phyloP scores from a whole-genome alignment of 2,888 invertebrate genomes.

The Ganaspis brasiliensis region DNA sequence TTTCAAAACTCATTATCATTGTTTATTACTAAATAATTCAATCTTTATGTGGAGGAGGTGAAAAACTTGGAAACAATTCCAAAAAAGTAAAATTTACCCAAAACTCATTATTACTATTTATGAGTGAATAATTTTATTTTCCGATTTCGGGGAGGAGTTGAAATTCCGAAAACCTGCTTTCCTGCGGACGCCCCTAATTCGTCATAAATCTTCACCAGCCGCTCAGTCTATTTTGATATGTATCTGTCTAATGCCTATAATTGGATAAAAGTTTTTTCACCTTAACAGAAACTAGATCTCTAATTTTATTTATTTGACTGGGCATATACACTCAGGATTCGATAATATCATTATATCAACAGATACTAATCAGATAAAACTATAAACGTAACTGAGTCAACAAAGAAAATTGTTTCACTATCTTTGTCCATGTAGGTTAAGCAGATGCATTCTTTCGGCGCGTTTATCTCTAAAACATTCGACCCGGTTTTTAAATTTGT shows the following conservation, averaged over 20 bases:
- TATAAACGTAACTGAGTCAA: constrained; percentile 6
- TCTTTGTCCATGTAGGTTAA: neutral
- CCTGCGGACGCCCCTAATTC: too few species aligned
- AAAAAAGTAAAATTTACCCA: too few species aligned
- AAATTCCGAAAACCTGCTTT: too few species aligned
- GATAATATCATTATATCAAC: neutral
- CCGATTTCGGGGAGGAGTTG: too few species aligned
- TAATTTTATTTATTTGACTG: neutral
- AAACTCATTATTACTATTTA: too few species aligned
- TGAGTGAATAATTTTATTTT: too few species aligned
- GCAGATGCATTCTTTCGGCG: neutral
- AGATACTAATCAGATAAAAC: neutral
- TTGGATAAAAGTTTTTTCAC: neutral
- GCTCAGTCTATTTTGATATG: neutral
- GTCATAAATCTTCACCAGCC: too few species aligned
- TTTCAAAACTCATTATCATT: too few species aligned
- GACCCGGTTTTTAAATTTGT: neutral
- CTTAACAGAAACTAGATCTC: neutral
- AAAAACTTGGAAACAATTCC: too few species aligned
- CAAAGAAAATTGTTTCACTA: neutral
- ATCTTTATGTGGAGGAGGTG: too few species aligned
- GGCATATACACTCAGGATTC: neutral
- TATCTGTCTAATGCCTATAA: neutral
- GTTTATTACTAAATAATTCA: too few species aligned
- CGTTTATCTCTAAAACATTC: neutral